phyloP scores from a whole-genome alignment of 2,797 vertebrate species.

The Catostomus latipinnis region DNA sequence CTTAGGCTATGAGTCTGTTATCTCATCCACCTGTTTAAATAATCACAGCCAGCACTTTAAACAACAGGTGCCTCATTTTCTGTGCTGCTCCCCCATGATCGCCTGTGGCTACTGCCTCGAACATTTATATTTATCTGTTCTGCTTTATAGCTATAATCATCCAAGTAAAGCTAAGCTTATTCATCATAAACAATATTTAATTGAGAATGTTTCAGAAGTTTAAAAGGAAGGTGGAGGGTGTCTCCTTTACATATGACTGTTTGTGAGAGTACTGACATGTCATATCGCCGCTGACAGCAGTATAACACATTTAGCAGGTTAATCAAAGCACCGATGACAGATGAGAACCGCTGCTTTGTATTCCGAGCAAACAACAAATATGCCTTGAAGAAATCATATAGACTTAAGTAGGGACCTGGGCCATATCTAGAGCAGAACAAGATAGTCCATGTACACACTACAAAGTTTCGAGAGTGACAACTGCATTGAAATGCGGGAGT shows the following conservation, averaged over 20 bases:
- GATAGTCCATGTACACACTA: too few species aligned
- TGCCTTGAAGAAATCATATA: too few species aligned
- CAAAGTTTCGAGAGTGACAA: too few species aligned
- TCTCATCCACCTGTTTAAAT: constrained; percentile 18
- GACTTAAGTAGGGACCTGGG: too few species aligned
- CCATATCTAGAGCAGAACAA: too few species aligned
- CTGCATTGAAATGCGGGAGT: too few species aligned
- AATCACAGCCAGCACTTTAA: constrained; percentile 11
- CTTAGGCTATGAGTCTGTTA: too few species aligned
- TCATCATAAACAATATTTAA: not conserved
- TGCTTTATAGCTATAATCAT: not conserved
- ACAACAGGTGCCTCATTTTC: constrained; percentile 7
- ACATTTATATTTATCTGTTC: not conserved
- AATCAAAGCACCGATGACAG: not conserved
- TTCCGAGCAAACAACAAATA: not conserved
- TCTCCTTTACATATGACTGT: not conserved
- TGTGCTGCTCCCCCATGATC: not conserved
- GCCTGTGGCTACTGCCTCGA: not conserved
- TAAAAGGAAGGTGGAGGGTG: not conserved
- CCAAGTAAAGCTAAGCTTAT: not conserved
- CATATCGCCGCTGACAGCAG: not conserved
- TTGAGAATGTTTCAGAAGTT: not conserved
- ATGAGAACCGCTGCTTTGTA: not conserved
- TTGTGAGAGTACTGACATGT: not conserved
- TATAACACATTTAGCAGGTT: not conserved